Evolutionary conservation across 1,140 invertebrate genomes (phyloP).

Genomic region (Pseudomyrmex gracilis): DNA sequence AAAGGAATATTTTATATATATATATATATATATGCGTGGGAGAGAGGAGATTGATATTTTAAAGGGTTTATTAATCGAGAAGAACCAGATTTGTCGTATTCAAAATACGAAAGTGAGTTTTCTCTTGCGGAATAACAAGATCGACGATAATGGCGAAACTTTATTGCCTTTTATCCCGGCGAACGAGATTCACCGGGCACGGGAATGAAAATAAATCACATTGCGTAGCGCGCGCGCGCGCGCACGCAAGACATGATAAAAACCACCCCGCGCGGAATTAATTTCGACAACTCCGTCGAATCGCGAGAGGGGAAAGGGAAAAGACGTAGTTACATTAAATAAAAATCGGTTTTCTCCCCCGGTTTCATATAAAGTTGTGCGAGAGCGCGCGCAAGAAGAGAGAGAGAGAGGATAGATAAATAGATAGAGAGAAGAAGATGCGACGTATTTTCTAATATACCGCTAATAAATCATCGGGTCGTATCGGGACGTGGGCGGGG

Average conservation of each 20-base stretch:
- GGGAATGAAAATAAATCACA: constrained; percentile 54
- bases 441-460: constrained; percentile 46
- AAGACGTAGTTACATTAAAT: not conserved
- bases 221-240: constrained; percentile 2
- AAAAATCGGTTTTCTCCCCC: not conserved
- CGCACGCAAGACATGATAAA: constrained; percentile 45
- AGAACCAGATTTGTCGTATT: constrained; percentile 34
- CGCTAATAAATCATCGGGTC: constrained; percentile 41
- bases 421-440: too few relatives aligned
- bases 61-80: constrained; percentile 33
- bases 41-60: not conserved
- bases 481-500: constrained; percentile 5
- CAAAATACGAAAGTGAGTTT: constrained; percentile 36
- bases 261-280: constrained; percentile 36
- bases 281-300: constrained; percentile 39
- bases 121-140: constrained; percentile 52
- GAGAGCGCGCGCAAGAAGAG: too few relatives aligned
- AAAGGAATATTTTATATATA: not conserved
- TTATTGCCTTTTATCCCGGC: constrained; percentile 51
- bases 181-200: constrained; percentile 29
- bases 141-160: constrained; percentile 49
- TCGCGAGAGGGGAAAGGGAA: not conserved
- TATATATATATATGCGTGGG: not conserved
- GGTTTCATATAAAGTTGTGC: not conserved
- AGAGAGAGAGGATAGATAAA: too few relatives aligned